Base-by-base conservation (phyloP, 1,140 invertebrate genomes). In the Drosophila suzukii region DNA sequence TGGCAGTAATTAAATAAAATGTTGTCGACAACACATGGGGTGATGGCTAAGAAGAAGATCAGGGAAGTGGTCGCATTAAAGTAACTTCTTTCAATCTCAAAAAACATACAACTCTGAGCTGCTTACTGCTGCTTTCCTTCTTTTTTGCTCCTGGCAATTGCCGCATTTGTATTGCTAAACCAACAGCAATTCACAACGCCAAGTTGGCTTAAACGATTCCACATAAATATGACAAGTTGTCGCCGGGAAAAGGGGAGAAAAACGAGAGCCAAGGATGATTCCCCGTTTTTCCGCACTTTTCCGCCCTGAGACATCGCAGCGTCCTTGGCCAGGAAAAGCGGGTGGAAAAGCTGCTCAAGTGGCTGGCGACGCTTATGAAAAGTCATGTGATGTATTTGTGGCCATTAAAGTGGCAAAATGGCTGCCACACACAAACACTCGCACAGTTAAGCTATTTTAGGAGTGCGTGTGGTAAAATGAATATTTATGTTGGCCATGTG, bases 341-440 rank as follows among this genome's bases (percentile, higher is more conserved):
- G 47, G 34, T 38, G 27, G 41, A 44, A 54, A 32, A 55, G 53
- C 34, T 36, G 51, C 60, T 78, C 79, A 89, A 88, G 83, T 83
- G 83, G 84, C 68, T 30, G 30, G 65, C 74, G 79, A 51, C 71
- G 76, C 83, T 88, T 88, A 83, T 84, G 84, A 83, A 74, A 88
- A 88, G 79, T 89, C 84, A 88, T 88, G 44, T 72, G 83, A 88
- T 83, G 83, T 89, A 88, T 88, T 88, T 89, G 83, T 73, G 76
- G 68, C 80, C 73, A 88, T 88, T 89, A 88, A 83, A 83, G 84
- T 88, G 79, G 76, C 79, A 89, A 88, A 83, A 79, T 76, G 71
- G 72, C 66, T 73, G 55, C 46, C 63, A 77, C 39, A 39, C 77
- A 54, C 51, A 63, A 53, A 60, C 53, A 43, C 49, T 24, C 49